Evolutionary conservation across 2,113 vertebrate genomes (phyloP).

Genomic region (Haemorhous mexicanus): DNA sequence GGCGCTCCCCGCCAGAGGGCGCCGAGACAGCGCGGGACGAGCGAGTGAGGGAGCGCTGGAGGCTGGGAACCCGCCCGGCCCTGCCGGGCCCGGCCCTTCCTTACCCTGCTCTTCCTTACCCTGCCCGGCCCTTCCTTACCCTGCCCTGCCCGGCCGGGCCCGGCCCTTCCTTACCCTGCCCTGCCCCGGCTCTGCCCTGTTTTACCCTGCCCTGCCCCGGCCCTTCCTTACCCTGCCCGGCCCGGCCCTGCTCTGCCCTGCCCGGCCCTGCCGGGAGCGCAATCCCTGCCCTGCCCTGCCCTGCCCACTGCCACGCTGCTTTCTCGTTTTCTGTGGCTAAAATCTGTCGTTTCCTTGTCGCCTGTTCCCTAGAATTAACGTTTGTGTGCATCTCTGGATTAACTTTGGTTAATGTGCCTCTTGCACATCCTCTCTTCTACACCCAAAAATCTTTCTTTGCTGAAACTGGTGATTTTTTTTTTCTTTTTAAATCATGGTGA

Average conservation of each 20-base stretch:
- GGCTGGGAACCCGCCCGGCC: not conserved
- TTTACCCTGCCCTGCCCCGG: too few relatives aligned
- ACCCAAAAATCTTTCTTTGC: not conserved
- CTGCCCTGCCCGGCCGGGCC: too few relatives aligned
- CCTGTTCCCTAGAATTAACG: not conserved
- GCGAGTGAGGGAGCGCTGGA: not conserved
- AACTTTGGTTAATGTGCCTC: not conserved
- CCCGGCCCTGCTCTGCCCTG: not conserved
- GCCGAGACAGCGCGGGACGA: not conserved
- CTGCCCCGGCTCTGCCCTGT: too few relatives aligned
- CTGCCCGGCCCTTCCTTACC: too few relatives aligned
- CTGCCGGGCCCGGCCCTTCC: fast-evolving
- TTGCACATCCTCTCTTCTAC: not conserved
- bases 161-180: too few relatives aligned
- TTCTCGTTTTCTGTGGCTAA: not conserved
- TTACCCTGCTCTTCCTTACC: too few relatives aligned
- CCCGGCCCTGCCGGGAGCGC: too few relatives aligned
- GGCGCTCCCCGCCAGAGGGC: not conserved
- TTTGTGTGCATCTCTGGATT: not conserved
- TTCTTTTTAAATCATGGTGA: not conserved
- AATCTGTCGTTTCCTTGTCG: not conserved
- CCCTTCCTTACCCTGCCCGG: not conserved
- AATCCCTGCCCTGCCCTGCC: not conserved
- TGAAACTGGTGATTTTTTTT: fast-evolving
- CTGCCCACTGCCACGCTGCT: not conserved